Evolutionary conservation across 2,888 invertebrate genomes (phyloP).

Genomic region (Pachliopta kotzebuea): DNA sequence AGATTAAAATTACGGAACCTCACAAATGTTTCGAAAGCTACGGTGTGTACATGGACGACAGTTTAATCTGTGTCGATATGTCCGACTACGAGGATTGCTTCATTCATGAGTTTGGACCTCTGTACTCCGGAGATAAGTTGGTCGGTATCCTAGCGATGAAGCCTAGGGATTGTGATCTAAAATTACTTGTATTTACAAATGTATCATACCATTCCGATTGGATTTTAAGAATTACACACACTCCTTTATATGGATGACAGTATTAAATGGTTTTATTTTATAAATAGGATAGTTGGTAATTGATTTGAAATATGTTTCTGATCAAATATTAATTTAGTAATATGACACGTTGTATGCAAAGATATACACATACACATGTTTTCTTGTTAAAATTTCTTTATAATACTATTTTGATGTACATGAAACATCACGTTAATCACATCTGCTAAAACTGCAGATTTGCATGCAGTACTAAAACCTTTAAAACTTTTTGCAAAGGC

Average conservation of each 20-base stretch:
- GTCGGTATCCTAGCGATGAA: slow-evolving; percentile 55
- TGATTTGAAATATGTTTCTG: neutral
- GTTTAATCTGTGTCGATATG: slow-evolving; percentile 59
- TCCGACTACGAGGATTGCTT: slow-evolving; percentile 60
- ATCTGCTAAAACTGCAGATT: too few relatives aligned
- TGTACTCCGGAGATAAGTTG: slow-evolving; percentile 52
- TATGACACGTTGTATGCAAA: too few relatives aligned
- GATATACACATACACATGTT: too few relatives aligned
- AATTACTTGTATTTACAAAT: slow-evolving; percentile 44
- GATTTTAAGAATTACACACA: slow-evolving; percentile 40
- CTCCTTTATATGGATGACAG: slow-evolving; percentile 34
- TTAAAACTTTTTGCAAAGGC: too few relatives aligned
- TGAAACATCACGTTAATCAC: too few relatives aligned
- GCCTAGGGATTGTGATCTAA: slow-evolving; percentile 55
- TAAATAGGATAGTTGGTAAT: neutral
- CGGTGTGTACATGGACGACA: slow-evolving; percentile 49
- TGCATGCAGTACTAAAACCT: too few relatives aligned
- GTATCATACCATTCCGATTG: slow-evolving; percentile 43
- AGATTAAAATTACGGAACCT: slow-evolving; percentile 38
- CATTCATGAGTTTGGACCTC: slow-evolving; percentile 63
- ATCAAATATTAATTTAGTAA: neutral
- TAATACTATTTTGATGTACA: too few relatives aligned
- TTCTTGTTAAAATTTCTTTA: too few relatives aligned
- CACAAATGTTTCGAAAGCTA: slow-evolving; percentile 52
- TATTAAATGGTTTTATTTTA: neutral